phyloP scores from a whole-genome alignment of 2,797 vertebrate species.

The Discoglossus pictus region DNA sequence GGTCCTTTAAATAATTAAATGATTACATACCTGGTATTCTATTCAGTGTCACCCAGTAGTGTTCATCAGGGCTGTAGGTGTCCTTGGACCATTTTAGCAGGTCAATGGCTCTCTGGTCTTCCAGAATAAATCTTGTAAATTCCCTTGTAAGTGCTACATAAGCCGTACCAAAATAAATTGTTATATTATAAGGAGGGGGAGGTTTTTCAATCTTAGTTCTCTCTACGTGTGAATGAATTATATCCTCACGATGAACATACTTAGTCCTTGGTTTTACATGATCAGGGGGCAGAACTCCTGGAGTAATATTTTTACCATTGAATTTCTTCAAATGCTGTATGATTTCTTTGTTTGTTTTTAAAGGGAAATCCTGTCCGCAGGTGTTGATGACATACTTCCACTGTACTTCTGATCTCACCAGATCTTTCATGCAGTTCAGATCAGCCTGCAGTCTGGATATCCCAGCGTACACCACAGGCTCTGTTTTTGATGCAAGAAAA shows the following conservation, averaged over 20 bases:
- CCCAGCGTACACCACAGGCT: slow-evolving; percentile 55
- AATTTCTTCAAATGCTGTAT: slow-evolving; percentile 59
- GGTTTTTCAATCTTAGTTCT: slow-evolving; percentile 58
- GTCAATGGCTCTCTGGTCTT: slow-evolving; percentile 53
- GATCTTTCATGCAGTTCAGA: slow-evolving; percentile 61
- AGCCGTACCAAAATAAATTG: slow-evolving; percentile 60
- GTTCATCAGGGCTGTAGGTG: slow-evolving; percentile 66
- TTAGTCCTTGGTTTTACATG: slow-evolving; percentile 47
- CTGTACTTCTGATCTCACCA: slow-evolving; percentile 6
- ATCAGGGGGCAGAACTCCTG: slow-evolving; percentile 53
- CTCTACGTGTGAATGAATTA: background rate
- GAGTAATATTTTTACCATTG: slow-evolving; percentile 61
- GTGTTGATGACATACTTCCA: slow-evolving; percentile 63
- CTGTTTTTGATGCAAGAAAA: slow-evolving; percentile 57
- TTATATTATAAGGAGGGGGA: slow-evolving; percentile 52
- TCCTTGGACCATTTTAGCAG: slow-evolving; percentile 63
- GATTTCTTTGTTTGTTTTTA: slow-evolving; percentile 66
- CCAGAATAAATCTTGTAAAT: slow-evolving; percentile 57
- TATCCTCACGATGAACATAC: slow-evolving; percentile 54
- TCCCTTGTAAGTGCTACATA: slow-evolving; percentile 54
- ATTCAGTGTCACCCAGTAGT: slow-evolving; percentile 68
- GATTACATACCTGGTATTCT: slow-evolving; percentile 65
- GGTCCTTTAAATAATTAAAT: too few relatives aligned
- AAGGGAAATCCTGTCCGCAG: slow-evolving; percentile 67
- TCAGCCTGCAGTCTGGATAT: slow-evolving; percentile 59